Evolutionary conservation across 1,140 invertebrate species (phyloP).

Genomic region (Lysiphlebus fabarum): DNA sequence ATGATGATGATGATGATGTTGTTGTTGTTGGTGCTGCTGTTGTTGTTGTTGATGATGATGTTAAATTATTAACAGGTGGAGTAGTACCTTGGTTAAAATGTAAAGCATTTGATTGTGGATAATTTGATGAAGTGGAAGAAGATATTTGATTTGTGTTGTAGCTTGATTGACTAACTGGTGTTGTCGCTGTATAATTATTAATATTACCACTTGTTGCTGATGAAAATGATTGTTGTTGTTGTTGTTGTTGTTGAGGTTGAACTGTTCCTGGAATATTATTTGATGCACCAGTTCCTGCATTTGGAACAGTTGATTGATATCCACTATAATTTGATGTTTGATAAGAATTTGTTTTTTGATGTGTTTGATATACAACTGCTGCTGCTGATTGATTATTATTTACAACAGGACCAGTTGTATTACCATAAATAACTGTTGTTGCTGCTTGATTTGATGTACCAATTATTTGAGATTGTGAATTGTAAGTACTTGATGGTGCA

Average conservation of each 20-base stretch:
- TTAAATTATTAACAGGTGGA: constrained; percentile 26
- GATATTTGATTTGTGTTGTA: constrained; percentile 23
- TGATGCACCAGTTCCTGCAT: constrained; percentile 19
- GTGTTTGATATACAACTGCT: constrained; percentile 42
- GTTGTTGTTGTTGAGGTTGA: constrained; percentile 22
- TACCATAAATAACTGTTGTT: constrained; percentile 21
- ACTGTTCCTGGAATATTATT: too few species aligned
- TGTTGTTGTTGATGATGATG: constrained; percentile 35
- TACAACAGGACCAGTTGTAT: background rate
- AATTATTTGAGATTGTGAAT: constrained; percentile 47
- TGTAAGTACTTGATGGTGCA: constrained; percentile 38
- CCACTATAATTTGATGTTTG: constrained; percentile 46
- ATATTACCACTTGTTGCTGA: constrained; percentile 42
- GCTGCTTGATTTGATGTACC: constrained; percentile 23
- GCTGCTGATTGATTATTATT: constrained; percentile 33
- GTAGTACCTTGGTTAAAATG: constrained; percentile 50
- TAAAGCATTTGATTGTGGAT: constrained; percentile 47
- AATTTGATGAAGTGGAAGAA: constrained; percentile 40
- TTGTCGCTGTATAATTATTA: constrained; percentile 45
- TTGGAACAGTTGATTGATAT: constrained; percentile 43
- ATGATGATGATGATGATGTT: constrained; percentile 18
- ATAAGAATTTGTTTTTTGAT: constrained; percentile 46
- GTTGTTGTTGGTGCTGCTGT: too few species aligned
- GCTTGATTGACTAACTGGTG: constrained; percentile 44
- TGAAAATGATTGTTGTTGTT: constrained; percentile 44